Conservation (phyloP, 2,797 vertebrate genomes). For the Lates japonicus region DNA sequence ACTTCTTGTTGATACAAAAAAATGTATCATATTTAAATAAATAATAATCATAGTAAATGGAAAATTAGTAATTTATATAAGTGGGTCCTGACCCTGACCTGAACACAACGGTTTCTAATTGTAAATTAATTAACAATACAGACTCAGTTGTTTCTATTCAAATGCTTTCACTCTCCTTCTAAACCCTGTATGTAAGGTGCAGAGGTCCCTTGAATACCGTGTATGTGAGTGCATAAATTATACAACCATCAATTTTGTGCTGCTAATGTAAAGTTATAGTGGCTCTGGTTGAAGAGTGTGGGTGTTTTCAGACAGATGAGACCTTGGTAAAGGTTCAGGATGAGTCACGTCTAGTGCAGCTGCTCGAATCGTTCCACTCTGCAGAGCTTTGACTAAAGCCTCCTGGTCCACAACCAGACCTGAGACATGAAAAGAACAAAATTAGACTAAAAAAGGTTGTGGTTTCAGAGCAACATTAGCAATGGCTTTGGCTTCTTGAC, state of each 20-base stretch:
- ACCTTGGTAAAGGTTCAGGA: slow-evolving; percentile 76
- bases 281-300: not conserved
- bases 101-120: no score
- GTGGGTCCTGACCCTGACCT: no score
- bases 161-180: no score
- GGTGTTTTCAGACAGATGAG: not conserved
- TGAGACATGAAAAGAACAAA: slow-evolving; percentile 46
- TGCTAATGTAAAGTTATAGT: not conserved
- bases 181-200: no score
- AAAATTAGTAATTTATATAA: not conserved
- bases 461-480: not conserved
- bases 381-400: slow-evolving; percentile 85
- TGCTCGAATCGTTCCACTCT: slow-evolving; percentile 78
- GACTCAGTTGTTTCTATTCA: no score
- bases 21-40: no score
- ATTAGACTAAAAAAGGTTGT: not conserved
- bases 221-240: no score
- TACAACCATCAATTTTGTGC: not conserved
- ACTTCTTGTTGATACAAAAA: no score
- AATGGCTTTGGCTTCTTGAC: no score
- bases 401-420: slow-evolving; percentile 88
- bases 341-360: slow-evolving; percentile 88
- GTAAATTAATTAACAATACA: no score
- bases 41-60: no score
- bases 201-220: not conserved